Base-by-base conservation (phyloP, 2,888 invertebrate genomes). In the Ferdinandea cuprea region DNA sequence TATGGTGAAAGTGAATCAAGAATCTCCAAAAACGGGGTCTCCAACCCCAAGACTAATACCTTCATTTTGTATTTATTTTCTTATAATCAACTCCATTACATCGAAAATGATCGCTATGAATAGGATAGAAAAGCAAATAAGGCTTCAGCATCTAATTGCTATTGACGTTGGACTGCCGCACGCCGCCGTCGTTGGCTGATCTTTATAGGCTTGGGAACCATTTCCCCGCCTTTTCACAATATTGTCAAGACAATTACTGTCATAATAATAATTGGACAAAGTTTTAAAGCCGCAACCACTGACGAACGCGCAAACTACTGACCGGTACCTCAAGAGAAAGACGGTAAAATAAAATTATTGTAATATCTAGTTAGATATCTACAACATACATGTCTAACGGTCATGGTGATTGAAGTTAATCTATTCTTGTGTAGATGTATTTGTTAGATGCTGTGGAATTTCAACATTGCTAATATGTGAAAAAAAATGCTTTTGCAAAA, bases 391-490 rank as follows among this genome's bases (percentile, higher is more conserved):
- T 54, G 71, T 32, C 66, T 72, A 72, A 72, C 71, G 81, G 76
- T 76, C 76, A 81, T 81, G 71, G 66, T 76, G 71, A 81, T 77
- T 81, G 66, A 58, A 81, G 71, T 56, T 61, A 71, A 81, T 68
- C 69, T 65, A 69, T 80, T 63, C 52, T 54, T 46, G 19, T n/a
- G 13, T n/a, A n/a, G n/a, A n/a, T 11, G 19, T 17, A 40, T 11
- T 13, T 17, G 46, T 11, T 48, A n/a, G n/a, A 46, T 35, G 35
- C 32, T 37, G 15, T 66, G 61, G 76, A 81, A 76, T 76, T 76
- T 61, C 46, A 52, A 76, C 76, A 81, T 81, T 76, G 65, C 69
- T 81, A 50, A 68, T 66, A 25, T 25, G 61, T 61, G 76, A 54
- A 59, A 58, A 61, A 76, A 74, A 81, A 76, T 76, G 37, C 42